Percentiles rank a stretch among this genome's conserved stretches.
These are phyloP conservation scores for Nemotelus pantherinus DNA, from an alignment of 2,888 invertebrate genomes.

Conservation along the genomic window DNA sequence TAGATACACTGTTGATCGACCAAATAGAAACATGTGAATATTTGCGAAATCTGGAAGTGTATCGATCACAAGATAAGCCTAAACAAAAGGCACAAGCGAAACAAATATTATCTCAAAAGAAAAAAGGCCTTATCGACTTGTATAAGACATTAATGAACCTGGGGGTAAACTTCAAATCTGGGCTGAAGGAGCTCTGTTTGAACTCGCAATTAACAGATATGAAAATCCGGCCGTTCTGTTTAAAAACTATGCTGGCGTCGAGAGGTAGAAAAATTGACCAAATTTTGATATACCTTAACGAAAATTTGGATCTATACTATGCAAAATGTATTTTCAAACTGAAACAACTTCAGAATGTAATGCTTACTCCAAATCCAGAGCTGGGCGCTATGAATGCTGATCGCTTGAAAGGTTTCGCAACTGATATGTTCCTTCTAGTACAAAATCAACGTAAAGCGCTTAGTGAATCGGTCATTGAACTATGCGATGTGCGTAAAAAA, in stretches of 20 bases:
- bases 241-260: constrained; percentile 69
- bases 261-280: constrained; percentile 67
- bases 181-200: constrained; percentile 71
- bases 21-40: constrained; percentile 76
- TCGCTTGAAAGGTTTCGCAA: constrained; percentile 85
- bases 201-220: constrained; percentile 69
- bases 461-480: constrained; percentile 68
- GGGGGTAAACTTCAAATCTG: constrained; percentile 84
- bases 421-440: constrained; percentile 77
- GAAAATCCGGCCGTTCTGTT: constrained; percentile 75
- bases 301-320: constrained; percentile 61
- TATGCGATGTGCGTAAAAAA: constrained; percentile 69
- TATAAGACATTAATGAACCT: constrained; percentile 80
- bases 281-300: constrained; percentile 60
- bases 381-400: constrained; percentile 84
- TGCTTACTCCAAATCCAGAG: constrained; percentile 77
- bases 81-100: constrained; percentile 84
- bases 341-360: constrained; percentile 61
- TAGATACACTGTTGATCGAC: constrained; percentile 74
- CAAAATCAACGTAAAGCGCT: constrained; percentile 74
- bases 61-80: constrained; percentile 66
- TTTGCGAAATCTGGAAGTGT: constrained; percentile 72
- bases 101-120: constrained; percentile 84
- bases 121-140: constrained; percentile 84
- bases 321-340: constrained; percentile 62